phyloP scores from a whole-genome alignment of 2,113 vertebrate genomes.

The Heliornis fulica region DNA sequence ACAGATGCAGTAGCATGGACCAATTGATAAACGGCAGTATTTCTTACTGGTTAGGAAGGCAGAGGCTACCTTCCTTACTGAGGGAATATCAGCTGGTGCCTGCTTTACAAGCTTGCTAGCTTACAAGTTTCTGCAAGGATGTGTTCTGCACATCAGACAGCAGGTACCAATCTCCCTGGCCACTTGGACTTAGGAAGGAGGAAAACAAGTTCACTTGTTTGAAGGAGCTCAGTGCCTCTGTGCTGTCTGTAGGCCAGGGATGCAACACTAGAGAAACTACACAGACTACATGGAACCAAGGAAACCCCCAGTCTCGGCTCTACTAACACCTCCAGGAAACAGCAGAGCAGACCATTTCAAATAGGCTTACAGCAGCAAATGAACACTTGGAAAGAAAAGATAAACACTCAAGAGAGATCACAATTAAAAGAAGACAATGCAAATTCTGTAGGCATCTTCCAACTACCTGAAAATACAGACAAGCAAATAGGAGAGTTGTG shows the following conservation, averaged over 20 bases:
- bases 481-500: not conserved
- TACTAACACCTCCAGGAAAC: not conserved
- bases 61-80: not conserved
- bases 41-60: not conserved
- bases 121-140: not conserved
- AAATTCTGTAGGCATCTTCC: not conserved
- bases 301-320: not conserved
- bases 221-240: not conserved
- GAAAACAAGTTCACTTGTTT: not conserved
- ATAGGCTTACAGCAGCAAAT: not conserved
- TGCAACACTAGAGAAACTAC: not conserved
- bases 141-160: not conserved
- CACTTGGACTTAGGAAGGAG: not conserved
- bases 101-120: not conserved
- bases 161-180: not conserved
- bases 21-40: fast-evolving
- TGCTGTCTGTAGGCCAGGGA: not conserved
- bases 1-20: not conserved
- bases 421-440: not conserved
- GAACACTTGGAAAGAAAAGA: not conserved
- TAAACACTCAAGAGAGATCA: not conserved
- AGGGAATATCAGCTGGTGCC: not conserved
- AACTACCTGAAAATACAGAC: not conserved
- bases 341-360: not conserved
- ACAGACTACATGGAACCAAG: not conserved